These are phyloP conservation scores for Micropoecilia bifurca DNA, from an alignment of 2,797 vertebrate species.

Conservation along the genomic window DNA sequence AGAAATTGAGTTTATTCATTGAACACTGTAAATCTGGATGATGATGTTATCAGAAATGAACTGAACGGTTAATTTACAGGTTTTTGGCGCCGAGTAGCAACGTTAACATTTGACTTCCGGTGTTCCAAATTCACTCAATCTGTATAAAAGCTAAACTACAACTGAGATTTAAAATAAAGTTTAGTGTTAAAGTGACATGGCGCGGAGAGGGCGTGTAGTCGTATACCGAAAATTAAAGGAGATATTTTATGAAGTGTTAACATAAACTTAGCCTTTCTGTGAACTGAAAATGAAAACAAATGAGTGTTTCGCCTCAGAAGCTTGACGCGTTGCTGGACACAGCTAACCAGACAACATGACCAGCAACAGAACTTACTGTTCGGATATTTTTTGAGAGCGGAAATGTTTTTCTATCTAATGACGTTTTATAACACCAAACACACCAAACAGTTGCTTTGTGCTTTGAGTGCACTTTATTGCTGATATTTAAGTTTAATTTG, in stretches of 20 bases:
- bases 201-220: neutral
- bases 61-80: neutral
- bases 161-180: neutral
- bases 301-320: neutral
- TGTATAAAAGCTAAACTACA: neutral
- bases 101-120: conserved; percentile 11
- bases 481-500: neutral
- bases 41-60: rapidly evolving
- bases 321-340: neutral
- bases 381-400: neutral
- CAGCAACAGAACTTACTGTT: neutral
- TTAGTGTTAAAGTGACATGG: neutral
- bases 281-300: neutral
- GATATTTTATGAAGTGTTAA: neutral
- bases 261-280: neutral
- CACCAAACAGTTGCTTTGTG: neutral
- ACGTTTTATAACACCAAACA: neutral
- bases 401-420: neutral
- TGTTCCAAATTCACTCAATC: neutral
- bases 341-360: neutral
- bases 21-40: neutral
- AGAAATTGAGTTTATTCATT: neutral
- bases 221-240: neutral
- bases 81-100: neutral
- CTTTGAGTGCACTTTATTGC: neutral